A percentile compares a stretch with the other conserved stretches of the same genome.
Conservation (phyloP, 2,113 vertebrate genomes). For the Paramisgurnus dabryanus region DNA sequence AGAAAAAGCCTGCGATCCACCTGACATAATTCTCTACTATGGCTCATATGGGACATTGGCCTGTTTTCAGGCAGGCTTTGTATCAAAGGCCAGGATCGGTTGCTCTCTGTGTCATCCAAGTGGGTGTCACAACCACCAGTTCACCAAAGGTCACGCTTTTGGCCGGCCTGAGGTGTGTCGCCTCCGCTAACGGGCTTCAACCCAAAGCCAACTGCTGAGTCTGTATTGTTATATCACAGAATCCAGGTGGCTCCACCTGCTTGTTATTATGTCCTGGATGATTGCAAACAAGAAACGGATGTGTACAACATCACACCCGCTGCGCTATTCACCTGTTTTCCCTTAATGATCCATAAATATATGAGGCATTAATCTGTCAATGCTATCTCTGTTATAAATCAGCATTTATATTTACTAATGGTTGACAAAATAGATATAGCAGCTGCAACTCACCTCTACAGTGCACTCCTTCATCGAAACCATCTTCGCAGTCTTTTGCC, state of each 20-base stretch:
- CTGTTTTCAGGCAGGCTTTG: conserved; percentile 39
- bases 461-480: conserved; percentile 90
- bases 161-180: conserved; percentile 27
- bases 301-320: conserved; percentile 67
- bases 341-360: conserved; percentile 50
- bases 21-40: conserved; percentile 42
- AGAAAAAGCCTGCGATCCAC: conserved; percentile 19
- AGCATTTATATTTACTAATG: neutral
- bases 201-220: conserved; percentile 53
- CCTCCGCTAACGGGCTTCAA: conserved; percentile 55
- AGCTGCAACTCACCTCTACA: conserved; percentile 80
- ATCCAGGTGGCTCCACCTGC: conserved; percentile 67
- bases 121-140: conserved; percentile 58
- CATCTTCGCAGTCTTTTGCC: conserved; percentile 86
- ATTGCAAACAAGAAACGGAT: conserved; percentile 57
- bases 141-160: conserved; percentile 62
- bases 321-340: conserved; percentile 48
- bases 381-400: neutral
- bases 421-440: neutral
- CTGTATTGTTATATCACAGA: conserved; percentile 57
- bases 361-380: neutral
- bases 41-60: conserved; percentile 42
- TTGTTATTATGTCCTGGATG: conserved; percentile 56
- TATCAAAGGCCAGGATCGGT: conserved; percentile 55
- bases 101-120: conserved; percentile 53